Base-by-base conservation (phyloP, 2,888 invertebrate species). In the Idaea biselata region DNA sequence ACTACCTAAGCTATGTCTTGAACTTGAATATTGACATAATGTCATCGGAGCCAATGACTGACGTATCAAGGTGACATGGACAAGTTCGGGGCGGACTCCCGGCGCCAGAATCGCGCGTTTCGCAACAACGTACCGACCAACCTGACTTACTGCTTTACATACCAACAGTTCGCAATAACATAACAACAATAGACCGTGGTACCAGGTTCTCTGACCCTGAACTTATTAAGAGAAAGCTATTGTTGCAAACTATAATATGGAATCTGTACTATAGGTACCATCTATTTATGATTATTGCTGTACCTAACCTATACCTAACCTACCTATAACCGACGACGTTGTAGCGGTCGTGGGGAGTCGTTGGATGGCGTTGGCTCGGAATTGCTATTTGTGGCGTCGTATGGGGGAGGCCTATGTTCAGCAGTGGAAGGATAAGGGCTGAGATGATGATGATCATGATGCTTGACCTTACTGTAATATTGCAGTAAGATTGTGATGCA, bases 41-140 rank as follows among this genome's bases (percentile, higher is more conserved):
- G 65, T 81, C 78, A 81, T 82, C 74, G 73, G 69, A 73, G 55
- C 68, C 64, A 69, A 67, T 83, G 83, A 84, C 77, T 78, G 87
- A 87, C 87, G 81, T 71, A 68, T 87, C 84, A 89, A 88, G 89
- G 89, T 76, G 78, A 64, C 61, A 57, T 53, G 33, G 59, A 72
- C 71, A 72, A 58, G 68, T 60, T 58, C 60, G 56, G 61, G 71
- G 71, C 68, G 71, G 67, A 25, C 63, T 63, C 54, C 60, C 60
- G 68, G 65, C 66, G 66, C 66, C 63, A 60, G 54, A 31, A 18
- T 17, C 60, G 54, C 63, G 63, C 60, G 66, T 68, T 64, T 63
- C 58, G 59, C 62, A 65, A 64, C 59, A 59, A 59, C 59, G 58
- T 65, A 65, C 60, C 68, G 64, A 67, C 60, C 67, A 60, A 67